Conservation (phyloP, 2,113 vertebrate genomes). For the Osmerus eperlanus region DNA sequence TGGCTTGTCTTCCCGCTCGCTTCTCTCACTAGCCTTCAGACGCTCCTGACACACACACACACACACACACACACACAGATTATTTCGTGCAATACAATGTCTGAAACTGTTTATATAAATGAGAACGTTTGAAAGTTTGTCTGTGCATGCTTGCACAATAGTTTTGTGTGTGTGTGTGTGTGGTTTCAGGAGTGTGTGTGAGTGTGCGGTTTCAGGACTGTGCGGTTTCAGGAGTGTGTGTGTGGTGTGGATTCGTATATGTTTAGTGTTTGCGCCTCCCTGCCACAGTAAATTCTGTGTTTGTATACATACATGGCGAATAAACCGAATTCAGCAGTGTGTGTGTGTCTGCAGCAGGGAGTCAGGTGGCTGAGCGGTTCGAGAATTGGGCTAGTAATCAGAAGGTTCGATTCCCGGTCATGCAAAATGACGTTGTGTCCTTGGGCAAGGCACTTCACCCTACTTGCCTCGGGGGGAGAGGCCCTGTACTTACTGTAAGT, state of each 20-base stretch:
- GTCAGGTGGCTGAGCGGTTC: too few species aligned
- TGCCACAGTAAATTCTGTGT: too few species aligned
- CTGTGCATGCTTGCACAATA: background rate
- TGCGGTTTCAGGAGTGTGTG: background rate
- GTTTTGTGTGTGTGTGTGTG: background rate
- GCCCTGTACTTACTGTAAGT: too few species aligned
- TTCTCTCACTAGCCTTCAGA: slow-evolving; percentile 86
- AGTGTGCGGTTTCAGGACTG: background rate
- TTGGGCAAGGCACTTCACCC: too few species aligned
- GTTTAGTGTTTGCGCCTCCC: too few species aligned
- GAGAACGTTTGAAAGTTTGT: background rate
- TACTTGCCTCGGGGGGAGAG: too few species aligned
- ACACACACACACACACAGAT: background rate
- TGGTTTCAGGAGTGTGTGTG: background rate
- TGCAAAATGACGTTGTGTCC: too few species aligned
- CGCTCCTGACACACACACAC: slow-evolving; percentile 76
- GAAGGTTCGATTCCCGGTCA: too few species aligned
- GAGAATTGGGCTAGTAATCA: too few species aligned
- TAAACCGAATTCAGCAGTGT: background rate
- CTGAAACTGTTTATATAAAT: background rate
- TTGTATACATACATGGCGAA: too few species aligned
- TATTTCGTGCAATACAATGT: background rate
- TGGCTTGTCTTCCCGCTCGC: slow-evolving; percentile 86
- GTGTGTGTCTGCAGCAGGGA: background rate
- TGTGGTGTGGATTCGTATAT: background rate